Base-by-base conservation (phyloP, 2,888 invertebrate species). In the Saturnia pavonia region DNA sequence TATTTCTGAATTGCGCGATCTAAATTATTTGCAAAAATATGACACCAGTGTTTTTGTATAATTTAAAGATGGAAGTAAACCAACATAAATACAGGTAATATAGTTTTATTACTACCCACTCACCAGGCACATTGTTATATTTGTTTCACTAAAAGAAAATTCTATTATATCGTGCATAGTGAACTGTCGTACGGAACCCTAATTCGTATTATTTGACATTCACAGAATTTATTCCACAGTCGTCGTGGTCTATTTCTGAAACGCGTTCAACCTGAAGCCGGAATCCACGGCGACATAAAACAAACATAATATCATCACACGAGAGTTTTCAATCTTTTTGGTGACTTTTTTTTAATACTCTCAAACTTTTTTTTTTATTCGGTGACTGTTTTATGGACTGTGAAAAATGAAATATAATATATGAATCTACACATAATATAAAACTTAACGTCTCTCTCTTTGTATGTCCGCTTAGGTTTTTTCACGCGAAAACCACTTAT, bases 141-240 rank as follows among this genome's bases (percentile, higher is more conserved):
- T n/a, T n/a, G 34, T 2, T 34, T 34, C 34, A 6, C 34, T 4
- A 34, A 34, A 34, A 34, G 2, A 34, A 4, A 34, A 34, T 34
- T 34, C 34, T 34, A 34, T 34, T 34, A 6, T 34, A 34, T 34
- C 34, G 34, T 34, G 34, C 14, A 60, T 27, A 14, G 14, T 60
- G 48, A 34, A 34, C 19, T 1, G 54, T 27, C 57, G 14, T 25
- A 57, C 57, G 27, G 57, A 60, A 60, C 57, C 57, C 57, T 27
- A 16, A 60, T 60, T 60, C 57, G 27, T 60, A 27, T 60, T 60
- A 60, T 60, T 60, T 60, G 57, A 60, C 57, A 60, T 60, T 60
- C 57, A 60, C 57, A 60, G 57, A 60, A 60, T 60, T 60, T 60
- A 60, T 60, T 60, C 27, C 27, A 60, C 27, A 25, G 9, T 11